Evolutionary conservation across 1,140 invertebrate genomes (phyloP), one percentile per base, ranked within the genome.

Genomic region (Bombus superbus): DNA sequence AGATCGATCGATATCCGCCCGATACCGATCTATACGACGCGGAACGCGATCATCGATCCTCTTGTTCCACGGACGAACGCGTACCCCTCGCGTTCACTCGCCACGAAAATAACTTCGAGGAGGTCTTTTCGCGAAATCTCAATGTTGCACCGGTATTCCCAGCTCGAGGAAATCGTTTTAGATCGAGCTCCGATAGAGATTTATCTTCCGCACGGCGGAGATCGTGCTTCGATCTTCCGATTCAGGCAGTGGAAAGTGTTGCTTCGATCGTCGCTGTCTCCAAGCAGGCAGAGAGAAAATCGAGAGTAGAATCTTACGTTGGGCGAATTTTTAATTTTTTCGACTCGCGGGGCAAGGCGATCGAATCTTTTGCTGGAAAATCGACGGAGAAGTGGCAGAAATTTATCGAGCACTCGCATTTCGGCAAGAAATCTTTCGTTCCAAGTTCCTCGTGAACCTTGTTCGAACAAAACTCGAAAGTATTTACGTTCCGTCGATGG

Each of bases 1-100:
- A 90, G 89, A 86, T 90, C 86, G 90, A 90, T 91, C 79, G 89
- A 91, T 90, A 90, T 64, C 78, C 68, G 66, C 73, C 81, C 87
- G 81, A 86, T 91, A 88, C 77, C 86, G 76, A 90, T 90, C 88
- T 86, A 90, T 90, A 75, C 80, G 68, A 85, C 25, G 77, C 38
- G 40, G 64, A 64, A 71, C 75, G 44, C 38, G 78, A 42, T 64
- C 68, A 72, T 82, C 74, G 88, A 89, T 83, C 64, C 47, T 83
- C 28, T 8, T 25, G 42, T 57, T 78, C 44, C 42, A n/a, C 32
- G 76, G 53, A 40, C 76, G 6, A 35, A 62, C 72, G 28, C 18
- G 53, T 64, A 35, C 53, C 25, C 18, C 22, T 22, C 47, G 18
- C 40, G 28, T 75, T 73, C 62, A 42, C 32, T 62, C 47, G 53